Conservation (phyloP, 2,888 invertebrate species). For the Mythimna vitellina region DNA sequence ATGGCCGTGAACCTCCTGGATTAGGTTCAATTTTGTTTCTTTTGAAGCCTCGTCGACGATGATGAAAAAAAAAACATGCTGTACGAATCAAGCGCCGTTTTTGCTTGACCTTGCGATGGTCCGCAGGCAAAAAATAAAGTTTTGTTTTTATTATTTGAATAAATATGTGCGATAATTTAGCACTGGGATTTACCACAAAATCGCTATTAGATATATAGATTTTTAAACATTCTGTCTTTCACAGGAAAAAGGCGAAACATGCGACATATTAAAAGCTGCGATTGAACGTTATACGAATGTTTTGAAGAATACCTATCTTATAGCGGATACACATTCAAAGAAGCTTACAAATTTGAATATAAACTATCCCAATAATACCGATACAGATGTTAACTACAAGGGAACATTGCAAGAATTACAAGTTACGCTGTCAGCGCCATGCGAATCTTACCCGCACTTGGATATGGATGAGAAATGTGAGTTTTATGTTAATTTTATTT, state of each 20-base stretch:
- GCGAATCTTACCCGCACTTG: constrained; percentile 92
- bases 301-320: constrained; percentile 45
- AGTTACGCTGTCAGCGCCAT: constrained; percentile 90
- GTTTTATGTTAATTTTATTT: constrained; percentile 65
- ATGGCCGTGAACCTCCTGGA: not conserved
- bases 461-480: constrained; percentile 95
- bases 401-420: constrained; percentile 84
- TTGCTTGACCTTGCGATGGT: constrained; percentile 1
- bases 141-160: constrained; percentile 1
- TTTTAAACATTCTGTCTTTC: not conserved
- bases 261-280: constrained; percentile 80
- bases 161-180: not conserved
- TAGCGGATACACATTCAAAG: constrained; percentile 48
- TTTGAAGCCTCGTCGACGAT: not conserved
- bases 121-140: constrained; percentile 2
- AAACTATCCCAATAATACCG: constrained; percentile 6
- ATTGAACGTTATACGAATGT: constrained; percentile 64
- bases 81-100: not conserved
- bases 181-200: not conserved
- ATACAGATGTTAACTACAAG: constrained; percentile 20
- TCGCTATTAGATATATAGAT: not conserved
- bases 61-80: not conserved
- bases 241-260: constrained; percentile 82
- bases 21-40: not conserved
- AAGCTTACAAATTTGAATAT: not conserved